Base-by-base conservation (phyloP, 2,888 invertebrate genomes). In the Tipula vernalis region DNA sequence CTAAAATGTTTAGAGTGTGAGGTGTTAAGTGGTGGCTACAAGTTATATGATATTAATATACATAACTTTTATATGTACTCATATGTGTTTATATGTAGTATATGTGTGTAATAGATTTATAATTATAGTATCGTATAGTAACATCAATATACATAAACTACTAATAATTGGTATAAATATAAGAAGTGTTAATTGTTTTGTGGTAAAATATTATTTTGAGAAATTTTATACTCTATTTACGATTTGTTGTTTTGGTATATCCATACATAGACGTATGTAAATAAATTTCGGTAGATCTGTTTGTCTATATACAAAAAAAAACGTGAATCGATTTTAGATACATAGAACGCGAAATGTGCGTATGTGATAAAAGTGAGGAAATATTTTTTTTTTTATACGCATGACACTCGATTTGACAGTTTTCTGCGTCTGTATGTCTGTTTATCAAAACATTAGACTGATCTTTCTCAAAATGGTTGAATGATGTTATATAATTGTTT, bases 1-100 rank as follows among this genome's bases (percentile, higher is more conserved):
- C 84, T 84, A 84, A 84, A 84, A 84, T 84, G 28, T 71, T 4
- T 71, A 84, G 15, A 84, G 84, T 84, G 84, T 84, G 84, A 84
- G 84, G 84, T 84, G 84, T 84, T 84, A 84, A 84, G 84, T 84
- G 84, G 41, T 84, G 84, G 84, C 39, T 84, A 84, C 84, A 71
- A 71, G 71, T 71, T 71, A 71, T 71, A 18, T 28, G 28, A 3
- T 39, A 39, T 39, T 39, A 39, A 39, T 39, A 5, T 39, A 39
- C 71, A 71, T 28, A 71, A 15, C 51, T 15, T 15, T 57, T 12
- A 51, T 51, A n/a, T 39, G 44, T 44, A 44, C 3, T 44, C n/a
- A 15, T 51, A 15, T 44, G 44, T 44, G 44, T 44, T 12, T 51
- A 15, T 51, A 51, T 51, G 10, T 71, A 28, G 5, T 71, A 28